A percentile compares a stretch with the other conserved stretches of the same genome.
Conservation (phyloP, 1,140 invertebrate genomes). For the Bombus fervidus region DNA sequence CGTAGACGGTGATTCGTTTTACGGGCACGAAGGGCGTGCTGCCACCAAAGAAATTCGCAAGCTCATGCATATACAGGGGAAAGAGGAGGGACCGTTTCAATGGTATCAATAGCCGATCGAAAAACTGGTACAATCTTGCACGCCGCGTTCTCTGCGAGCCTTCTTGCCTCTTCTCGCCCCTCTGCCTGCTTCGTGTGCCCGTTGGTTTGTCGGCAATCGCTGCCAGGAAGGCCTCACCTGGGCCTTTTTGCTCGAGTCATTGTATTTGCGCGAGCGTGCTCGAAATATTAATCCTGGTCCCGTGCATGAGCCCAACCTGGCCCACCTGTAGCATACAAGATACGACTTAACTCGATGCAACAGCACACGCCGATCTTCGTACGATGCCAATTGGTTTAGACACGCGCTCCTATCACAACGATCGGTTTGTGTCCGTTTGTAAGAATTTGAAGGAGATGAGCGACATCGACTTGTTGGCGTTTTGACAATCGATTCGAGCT, state of each 20-base stretch:
- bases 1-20: constrained; percentile 74
- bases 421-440: not conserved
- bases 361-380: not conserved
- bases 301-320: constrained; percentile 2
- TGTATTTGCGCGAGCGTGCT: constrained; percentile 76
- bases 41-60: constrained; percentile 76
- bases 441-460: not conserved
- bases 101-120: constrained; percentile 77
- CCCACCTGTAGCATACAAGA: constrained; percentile 43
- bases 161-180: not conserved
- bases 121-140: constrained; percentile 81
- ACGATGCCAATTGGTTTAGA: constrained; percentile 28
- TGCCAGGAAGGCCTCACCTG: constrained; percentile 68
- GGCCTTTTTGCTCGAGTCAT: constrained; percentile 75
- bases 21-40: constrained; percentile 76
- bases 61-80: constrained; percentile 77
- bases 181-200: constrained; percentile 4
- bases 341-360: constrained; percentile 27
- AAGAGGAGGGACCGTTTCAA: constrained; percentile 56
- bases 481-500: not conserved
- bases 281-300: constrained; percentile 74
- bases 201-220: constrained; percentile 37
- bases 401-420: not conserved
- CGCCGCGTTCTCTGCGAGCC: constrained; percentile 60
- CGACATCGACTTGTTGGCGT: not conserved